phyloP scores from a whole-genome alignment of 2,888 invertebrate genomes.

The Furcula furcula region DNA sequence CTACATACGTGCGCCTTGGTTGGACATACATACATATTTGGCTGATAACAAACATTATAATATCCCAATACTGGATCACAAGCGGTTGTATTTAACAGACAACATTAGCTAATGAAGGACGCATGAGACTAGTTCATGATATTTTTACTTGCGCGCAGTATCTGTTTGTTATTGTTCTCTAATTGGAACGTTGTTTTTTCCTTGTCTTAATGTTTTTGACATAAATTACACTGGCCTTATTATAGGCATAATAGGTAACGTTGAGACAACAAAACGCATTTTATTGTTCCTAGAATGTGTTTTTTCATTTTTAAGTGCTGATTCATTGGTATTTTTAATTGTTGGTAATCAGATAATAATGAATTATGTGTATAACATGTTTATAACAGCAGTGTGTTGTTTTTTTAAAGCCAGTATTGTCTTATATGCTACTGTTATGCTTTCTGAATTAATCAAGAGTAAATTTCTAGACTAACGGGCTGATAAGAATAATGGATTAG shows the following conservation, averaged over 20 bases:
- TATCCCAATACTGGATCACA: conserved; percentile 12
- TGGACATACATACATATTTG: conserved; percentile 14
- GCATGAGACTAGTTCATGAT: conserved; percentile 12
- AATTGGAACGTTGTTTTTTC: not conserved
- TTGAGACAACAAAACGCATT: not conserved
- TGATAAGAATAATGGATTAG: too few relatives aligned
- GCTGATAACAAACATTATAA: conserved; percentile 15
- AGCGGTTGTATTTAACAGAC: conserved; percentile 19
- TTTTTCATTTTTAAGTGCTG: too few relatives aligned
- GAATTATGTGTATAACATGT: too few relatives aligned
- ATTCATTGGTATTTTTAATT: too few relatives aligned
- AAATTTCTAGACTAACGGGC: too few relatives aligned
- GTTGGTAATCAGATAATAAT: too few relatives aligned
- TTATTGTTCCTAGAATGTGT: not conserved
- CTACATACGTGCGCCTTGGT: conserved; percentile 10
- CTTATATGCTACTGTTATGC: too few relatives aligned
- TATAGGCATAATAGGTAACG: not conserved
- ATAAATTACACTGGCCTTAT: not conserved
- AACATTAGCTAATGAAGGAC: conserved; percentile 26
- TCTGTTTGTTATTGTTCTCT: not conserved
- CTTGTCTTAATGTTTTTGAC: not conserved
- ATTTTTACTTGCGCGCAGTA: conserved; percentile 2
- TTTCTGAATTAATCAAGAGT: too few relatives aligned
- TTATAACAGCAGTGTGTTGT: too few relatives aligned
- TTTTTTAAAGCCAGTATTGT: too few relatives aligned